These are phyloP conservation scores for Manis crassicaudata DNA, from an alignment of 2,797 vertebrate species.

Conservation along the genomic window DNA sequence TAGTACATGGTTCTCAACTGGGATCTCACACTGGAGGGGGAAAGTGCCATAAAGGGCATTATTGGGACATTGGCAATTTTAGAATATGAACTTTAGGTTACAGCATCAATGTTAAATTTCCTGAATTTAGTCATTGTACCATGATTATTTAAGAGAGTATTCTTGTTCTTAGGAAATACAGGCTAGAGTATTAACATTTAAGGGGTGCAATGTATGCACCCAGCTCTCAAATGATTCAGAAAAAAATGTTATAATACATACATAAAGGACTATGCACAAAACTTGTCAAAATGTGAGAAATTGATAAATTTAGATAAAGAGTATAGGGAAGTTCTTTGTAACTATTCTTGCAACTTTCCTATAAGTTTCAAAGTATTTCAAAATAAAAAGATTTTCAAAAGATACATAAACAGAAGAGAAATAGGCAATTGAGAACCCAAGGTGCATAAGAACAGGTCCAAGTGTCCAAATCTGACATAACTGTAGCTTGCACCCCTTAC, in stretches of 20 bases:
- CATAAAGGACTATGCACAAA: not conserved
- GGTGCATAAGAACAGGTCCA: not conserved
- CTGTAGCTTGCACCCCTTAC: not conserved
- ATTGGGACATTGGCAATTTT: not conserved
- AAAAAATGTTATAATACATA: not conserved
- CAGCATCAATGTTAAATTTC: not conserved
- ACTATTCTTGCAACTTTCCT: not conserved
- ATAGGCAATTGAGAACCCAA: not conserved
- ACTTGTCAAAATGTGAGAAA: conserved; percentile 8
- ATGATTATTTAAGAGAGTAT: not conserved
- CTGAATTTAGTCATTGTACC: not conserved
- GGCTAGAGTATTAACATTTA: not conserved
- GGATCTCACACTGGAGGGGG: not conserved
- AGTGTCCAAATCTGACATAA: not conserved
- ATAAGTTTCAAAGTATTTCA: conserved; percentile 20
- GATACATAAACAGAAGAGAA: not conserved
- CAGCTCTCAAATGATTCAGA: not conserved
- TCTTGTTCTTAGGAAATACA: not conserved
- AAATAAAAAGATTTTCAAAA: not conserved
- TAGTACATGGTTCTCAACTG: not conserved
- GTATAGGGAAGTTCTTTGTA: not conserved
- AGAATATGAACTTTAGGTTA: not conserved
- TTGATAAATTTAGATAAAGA: not conserved
- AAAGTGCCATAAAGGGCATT: not conserved
- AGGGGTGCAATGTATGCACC: not conserved